Base-by-base conservation (phyloP, 2,113 vertebrate species). In the Aptenodytes patagonicus region DNA sequence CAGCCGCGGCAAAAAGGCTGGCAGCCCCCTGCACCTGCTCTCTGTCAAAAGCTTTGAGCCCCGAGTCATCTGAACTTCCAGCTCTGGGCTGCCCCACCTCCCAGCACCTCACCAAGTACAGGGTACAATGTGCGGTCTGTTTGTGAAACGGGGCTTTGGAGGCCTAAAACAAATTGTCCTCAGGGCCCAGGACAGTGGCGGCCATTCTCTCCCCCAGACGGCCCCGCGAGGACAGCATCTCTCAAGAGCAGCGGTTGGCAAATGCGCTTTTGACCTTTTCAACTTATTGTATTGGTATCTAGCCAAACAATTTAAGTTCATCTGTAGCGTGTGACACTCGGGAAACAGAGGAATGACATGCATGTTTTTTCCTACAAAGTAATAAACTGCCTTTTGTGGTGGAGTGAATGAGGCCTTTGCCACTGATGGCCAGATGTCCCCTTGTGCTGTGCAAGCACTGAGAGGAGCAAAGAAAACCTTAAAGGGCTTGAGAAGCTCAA, bases 251-350 rank as follows among this genome's bases (percentile, higher is more conserved):
- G 79, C 68, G 38, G 31, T 94, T 81, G 93, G 82, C 20, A n/a
- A 97, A 92, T 93, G 85, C 0, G 83, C 85, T 94, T 96, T 93
- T 97, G 97, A 97, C 96, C 97, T 97, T 97, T 97, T 98, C 95
- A 97, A 96, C 95, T 95, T 93, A 86, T 95, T 97, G 97, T 97
- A 36, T 95, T 97, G 96, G 95, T 97, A 95, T 96, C 87, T 96
- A 95, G 96, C 95, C 95, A 97, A 97, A 96, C 93, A 96, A 68
- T 94, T 95, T 95, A 83, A 96, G 94, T 92, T 97, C 91, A 95
- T 96, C 89, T 75, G 57, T 47, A 81, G 89, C 2, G 24, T 87
- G 91, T 0, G 10, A 29, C 54, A 62, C 77, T 83, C 75, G 93
- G 83, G 88, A 93, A 92, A 94, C 75, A 90, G 93, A 61, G 49